A percentile compares a stretch with the other conserved stretches of the same genome.
phyloP scores from a whole-genome alignment of 2,888 invertebrate genomes.

The Megalurothrips usitatus region DNA sequence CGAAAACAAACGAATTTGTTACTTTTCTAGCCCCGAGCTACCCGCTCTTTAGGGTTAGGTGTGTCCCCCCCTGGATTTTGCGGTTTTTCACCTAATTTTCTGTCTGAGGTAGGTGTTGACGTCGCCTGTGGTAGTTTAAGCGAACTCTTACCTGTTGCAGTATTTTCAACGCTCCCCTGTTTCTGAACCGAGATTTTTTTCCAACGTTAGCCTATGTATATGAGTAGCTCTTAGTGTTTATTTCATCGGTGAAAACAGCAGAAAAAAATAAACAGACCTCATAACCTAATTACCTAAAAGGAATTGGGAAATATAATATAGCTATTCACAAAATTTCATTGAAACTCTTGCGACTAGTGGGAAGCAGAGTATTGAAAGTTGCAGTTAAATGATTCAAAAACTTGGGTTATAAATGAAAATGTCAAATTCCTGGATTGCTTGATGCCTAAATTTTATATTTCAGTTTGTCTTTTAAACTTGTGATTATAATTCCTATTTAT shows the following conservation, averaged over 20 bases:
- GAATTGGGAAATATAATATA: not conserved
- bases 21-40: too few species aligned
- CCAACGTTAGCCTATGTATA: not conserved
- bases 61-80: not conserved
- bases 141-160: slow-evolving; percentile 3
- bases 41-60: not conserved
- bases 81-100: not conserved
- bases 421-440: too few species aligned
- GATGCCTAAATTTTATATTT: too few species aligned
- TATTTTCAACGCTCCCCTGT: not conserved
- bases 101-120: not conserved
- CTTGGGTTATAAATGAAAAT: too few species aligned
- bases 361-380: too few species aligned
- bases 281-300: not conserved
- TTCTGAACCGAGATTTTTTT: not conserved
- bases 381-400: too few species aligned
- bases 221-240: not conserved
- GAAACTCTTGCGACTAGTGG: too few species aligned
- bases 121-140: not conserved
- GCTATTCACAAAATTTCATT: too few species aligned
- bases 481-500: too few species aligned
- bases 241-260: not conserved
- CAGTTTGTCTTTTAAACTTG: too few species aligned
- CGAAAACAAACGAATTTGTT: not conserved
- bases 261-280: not conserved